Base-by-base conservation (phyloP, 2,888 invertebrate species). In the Orchesella flavescens region DNA sequence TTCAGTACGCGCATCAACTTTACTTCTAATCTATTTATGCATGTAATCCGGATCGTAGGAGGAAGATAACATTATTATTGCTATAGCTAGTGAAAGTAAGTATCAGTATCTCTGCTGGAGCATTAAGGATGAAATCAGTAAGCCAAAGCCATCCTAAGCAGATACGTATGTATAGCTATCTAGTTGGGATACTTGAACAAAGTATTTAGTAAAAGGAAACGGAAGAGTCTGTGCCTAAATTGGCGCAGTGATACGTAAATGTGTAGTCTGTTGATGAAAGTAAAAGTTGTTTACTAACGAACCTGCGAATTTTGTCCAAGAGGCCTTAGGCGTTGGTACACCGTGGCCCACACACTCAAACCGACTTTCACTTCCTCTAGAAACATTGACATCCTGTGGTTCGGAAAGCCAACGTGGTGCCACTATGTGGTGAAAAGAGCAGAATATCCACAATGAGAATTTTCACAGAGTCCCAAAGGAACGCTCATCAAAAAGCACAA, bases 261-360 rank as follows among this genome's bases (percentile, higher is more conserved):
- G 53, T n/a, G 53, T n/a, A n/a, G 3, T 1, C n/a, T 53, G 2
- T 53, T 53, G 17, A 57, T 57, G 34, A 63, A 34, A 63, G 24
- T 63, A 24, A 23, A 63, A 63, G 63, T 19, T 66, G 66, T 17
- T 66, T 43, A 66, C 66, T 57, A 71, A 75, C 78, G 82, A 81
- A 88, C 87, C 87, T 84, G 86, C 82, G 46, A 87, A 84, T 84
- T 88, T 88, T 43, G 85, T 78, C 85, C 86, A 85, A 15, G 84
- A 82, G 66, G 81, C 80, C 61, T 74, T 79, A 13, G 87, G 87
- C 17, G 72, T 21, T 61, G 87, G 87, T 21, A 87, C 84, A 24
- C 87, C 87, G 69, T 85, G 68, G 9, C 86, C 87, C 9, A 65
- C 55, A 75, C 87, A 88, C 75, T 87, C 80, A 69, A 88, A 84